phyloP scores from a whole-genome alignment of 2,113 vertebrate species.

The Phrynosoma blainvillii region DNA sequence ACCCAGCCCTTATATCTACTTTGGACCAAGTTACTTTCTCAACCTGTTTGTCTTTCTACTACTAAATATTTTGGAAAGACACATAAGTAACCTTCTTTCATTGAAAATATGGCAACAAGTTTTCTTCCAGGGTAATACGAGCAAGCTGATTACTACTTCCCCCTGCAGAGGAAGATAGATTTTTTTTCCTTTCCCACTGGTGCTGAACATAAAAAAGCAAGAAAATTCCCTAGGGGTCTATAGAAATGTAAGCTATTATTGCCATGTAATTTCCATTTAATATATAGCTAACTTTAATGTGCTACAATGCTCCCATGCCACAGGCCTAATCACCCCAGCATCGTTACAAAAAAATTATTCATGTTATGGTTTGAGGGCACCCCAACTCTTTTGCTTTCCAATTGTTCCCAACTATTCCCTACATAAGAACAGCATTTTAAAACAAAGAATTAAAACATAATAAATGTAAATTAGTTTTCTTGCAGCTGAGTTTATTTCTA shows the following conservation, averaged over 20 bases:
- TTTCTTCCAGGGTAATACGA: not conserved
- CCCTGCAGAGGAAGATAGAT: conserved; percentile 7
- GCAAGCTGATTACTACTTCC: not conserved
- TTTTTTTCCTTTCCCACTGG: not conserved
- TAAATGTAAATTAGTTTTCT: conserved; percentile 41
- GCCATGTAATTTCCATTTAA: conserved; percentile 55
- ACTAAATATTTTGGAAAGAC: not conserved
- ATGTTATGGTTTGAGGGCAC: conserved; percentile 30
- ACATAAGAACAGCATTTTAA: conserved; percentile 36
- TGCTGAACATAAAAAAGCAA: conserved; percentile 30
- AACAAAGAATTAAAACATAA: conserved; percentile 33
- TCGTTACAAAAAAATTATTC: conserved; percentile 42
- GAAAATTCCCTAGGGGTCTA: conserved; percentile 33
- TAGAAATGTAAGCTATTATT: conserved; percentile 56
- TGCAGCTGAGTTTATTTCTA: conserved; percentile 46
- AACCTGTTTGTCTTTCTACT: too few species aligned
- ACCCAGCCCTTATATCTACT: too few species aligned
- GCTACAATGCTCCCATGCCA: conserved; percentile 40
- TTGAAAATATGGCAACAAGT: conserved; percentile 16
- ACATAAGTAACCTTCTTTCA: not conserved
- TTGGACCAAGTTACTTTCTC: too few species aligned
- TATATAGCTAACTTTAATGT: conserved; percentile 48
- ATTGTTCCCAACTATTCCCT: conserved; percentile 47
- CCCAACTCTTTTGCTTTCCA: conserved; percentile 57
- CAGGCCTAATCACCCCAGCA: conserved; percentile 21